Percentiles rank a stretch among this genome's conserved stretches.
These are phyloP conservation scores for Drosophila rhopaloa DNA, from an alignment of 1,140 invertebrate genomes.

Conservation along the genomic window DNA sequence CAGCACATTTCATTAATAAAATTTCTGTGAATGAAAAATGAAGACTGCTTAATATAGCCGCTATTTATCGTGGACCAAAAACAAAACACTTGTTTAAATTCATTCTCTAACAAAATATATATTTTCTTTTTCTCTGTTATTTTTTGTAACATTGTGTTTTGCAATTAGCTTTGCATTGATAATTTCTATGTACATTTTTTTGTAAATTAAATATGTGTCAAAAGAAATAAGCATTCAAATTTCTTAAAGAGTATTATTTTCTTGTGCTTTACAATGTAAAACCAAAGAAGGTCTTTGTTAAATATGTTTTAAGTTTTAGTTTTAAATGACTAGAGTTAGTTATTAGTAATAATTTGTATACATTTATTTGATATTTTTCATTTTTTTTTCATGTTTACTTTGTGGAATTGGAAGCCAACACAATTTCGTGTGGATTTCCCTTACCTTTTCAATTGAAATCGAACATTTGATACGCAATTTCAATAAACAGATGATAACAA, in stretches of 20 bases:
- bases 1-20: background rate
- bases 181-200: too few relatives aligned
- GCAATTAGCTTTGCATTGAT: background rate
- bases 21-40: background rate
- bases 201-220: background rate
- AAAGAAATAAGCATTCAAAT: background rate
- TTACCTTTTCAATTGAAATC: slow-evolving; percentile 21
- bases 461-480: slow-evolving; percentile 49
- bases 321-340: too few relatives aligned
- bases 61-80: background rate
- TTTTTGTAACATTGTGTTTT: background rate
- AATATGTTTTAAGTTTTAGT: too few relatives aligned
- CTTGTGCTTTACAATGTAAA: too few relatives aligned
- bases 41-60: too few relatives aligned
- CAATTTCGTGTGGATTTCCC: slow-evolving; percentile 16
- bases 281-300: too few relatives aligned
- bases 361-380: background rate
- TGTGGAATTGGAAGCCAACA: slow-evolving; percentile 5
- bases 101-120: too few relatives aligned
- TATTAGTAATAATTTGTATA: background rate
- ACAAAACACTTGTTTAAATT: slow-evolving; percentile 12
- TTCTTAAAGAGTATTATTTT: background rate
- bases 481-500: slow-evolving; percentile 55
- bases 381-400: slow-evolving; percentile 14
- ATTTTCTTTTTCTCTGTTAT: background rate